Conservation (phyloP, 2,888 invertebrate genomes). For the Eudasyphora cyanicolor region DNA sequence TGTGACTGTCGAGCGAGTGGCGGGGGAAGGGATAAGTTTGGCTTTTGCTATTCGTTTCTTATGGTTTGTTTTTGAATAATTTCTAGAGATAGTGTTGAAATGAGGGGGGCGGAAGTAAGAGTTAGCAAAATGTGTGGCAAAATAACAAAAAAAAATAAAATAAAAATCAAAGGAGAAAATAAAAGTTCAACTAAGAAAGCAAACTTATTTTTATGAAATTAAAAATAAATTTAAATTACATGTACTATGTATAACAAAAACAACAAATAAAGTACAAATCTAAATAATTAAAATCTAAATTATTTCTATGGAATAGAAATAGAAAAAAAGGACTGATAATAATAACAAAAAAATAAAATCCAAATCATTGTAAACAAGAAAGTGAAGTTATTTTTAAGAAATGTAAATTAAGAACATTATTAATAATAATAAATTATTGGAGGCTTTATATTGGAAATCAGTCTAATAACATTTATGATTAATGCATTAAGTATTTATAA, state of each 20-base stretch:
- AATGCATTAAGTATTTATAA: too few relatives aligned
- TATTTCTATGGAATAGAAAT: background rate
- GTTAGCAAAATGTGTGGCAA: conserved; percentile 24
- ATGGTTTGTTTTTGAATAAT: conserved; percentile 24
- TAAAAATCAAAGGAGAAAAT: too few relatives aligned
- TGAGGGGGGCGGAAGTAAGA: conserved; percentile 8
- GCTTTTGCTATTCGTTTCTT: conserved; percentile 32
- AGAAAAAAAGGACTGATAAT: background rate
- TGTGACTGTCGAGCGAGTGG: background rate
- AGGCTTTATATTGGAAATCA: too few relatives aligned
- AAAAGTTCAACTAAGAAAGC: too few relatives aligned
- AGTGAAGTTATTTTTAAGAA: too few relatives aligned
- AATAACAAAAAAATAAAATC: too few relatives aligned
- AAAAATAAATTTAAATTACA: background rate
- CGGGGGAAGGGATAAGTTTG: too few relatives aligned
- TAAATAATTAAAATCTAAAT: background rate
- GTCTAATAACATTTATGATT: too few relatives aligned
- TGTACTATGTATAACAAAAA: too few relatives aligned
- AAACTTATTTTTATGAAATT: background rate
- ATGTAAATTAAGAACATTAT: too few relatives aligned
- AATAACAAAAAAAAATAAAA: background rate
- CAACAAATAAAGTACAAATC: conserved; percentile 1
- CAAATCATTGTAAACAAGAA: too few relatives aligned
- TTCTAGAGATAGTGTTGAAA: background rate
- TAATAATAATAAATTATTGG: too few relatives aligned